Base-by-base conservation (phyloP, 2,888 invertebrate species). In the Oeneis ivallda region DNA sequence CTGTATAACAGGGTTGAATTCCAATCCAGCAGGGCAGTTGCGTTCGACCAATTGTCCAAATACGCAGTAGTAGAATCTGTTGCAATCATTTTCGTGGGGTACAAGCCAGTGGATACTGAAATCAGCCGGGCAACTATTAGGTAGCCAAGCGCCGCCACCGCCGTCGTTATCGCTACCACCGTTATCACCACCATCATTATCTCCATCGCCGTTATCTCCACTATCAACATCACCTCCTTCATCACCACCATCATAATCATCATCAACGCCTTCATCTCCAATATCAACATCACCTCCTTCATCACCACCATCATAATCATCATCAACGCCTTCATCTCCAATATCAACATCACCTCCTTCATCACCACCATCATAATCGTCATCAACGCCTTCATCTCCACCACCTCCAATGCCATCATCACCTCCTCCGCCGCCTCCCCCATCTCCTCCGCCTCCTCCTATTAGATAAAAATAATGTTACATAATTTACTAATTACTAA, bases 21-120 rank as follows among this genome's bases (percentile, higher is more conserved):
- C 73, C 0, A 79, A 76, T 0, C 80, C 81, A 0, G 73, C 53
- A 0, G 74, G 72, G 37, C 87, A 87, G 2, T 64, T 57, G 64
- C 71, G 76, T 39, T 74, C 71, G 0, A 81, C 71, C 56, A 73
- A 77, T 0, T 68, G 37, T 0, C 87, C 86, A 59, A 79, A 75
- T 15, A 75, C 76, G 65, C 87, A 87, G 13, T 78, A 75, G 66
- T 86, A 87, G 80, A 75, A 90, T 57, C 85, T 86, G 66, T 84
- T 82, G 56, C 90, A 88, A 52, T 85, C 84, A 0, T 70, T 76
- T 0, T 77, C 79, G 60, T 89, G 85, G 0, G 84, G 69, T 19
- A 71, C 61, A 47, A 71, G 62, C 52, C 69, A 61, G 63, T 74
- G 70, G 43, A 72, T 50, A 13, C 61, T 66, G 26, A 67, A 63